phyloP scores from a whole-genome alignment of 2,113 vertebrate species.

The Aptenodytes forsteri region DNA sequence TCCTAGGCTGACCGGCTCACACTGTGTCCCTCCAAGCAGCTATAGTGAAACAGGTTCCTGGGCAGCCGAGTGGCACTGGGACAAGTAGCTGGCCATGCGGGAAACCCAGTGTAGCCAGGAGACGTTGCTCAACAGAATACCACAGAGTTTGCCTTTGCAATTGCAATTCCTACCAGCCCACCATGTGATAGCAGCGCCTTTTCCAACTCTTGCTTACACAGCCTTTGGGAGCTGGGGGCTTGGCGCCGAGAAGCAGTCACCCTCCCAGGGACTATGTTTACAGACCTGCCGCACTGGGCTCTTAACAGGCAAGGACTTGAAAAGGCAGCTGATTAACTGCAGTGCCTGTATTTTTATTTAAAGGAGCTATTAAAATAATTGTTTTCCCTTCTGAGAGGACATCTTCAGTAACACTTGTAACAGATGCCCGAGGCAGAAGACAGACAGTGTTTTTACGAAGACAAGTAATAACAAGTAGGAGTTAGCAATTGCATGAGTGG shows the following conservation, averaged over 20 bases:
- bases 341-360: not conserved
- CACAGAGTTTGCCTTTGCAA: not conserved
- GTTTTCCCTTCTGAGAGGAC: slow-evolving; percentile 25
- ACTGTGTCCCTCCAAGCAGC: not conserved
- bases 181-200: not conserved
- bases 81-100: rapidly evolving
- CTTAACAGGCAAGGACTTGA: not conserved
- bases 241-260: not conserved
- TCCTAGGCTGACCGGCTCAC: not conserved
- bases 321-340: not conserved
- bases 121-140: not conserved
- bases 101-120: not conserved
- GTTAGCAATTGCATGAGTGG: not conserved
- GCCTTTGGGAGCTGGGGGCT: not conserved
- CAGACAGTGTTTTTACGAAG: not conserved
- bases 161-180: not conserved
- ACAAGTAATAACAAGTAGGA: slow-evolving; percentile 38
- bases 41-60: not conserved
- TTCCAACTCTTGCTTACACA: not conserved
- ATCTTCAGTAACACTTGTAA: not conserved
- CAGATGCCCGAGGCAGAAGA: not conserved
- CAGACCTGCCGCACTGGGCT: not conserved
- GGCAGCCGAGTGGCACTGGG: not conserved
- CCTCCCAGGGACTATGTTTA: not conserved
- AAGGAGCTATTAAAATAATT: slow-evolving; percentile 26